Evolutionary conservation across 1,140 invertebrate species (phyloP).

Genomic region (Caenorhabditis brenneri): DNA sequence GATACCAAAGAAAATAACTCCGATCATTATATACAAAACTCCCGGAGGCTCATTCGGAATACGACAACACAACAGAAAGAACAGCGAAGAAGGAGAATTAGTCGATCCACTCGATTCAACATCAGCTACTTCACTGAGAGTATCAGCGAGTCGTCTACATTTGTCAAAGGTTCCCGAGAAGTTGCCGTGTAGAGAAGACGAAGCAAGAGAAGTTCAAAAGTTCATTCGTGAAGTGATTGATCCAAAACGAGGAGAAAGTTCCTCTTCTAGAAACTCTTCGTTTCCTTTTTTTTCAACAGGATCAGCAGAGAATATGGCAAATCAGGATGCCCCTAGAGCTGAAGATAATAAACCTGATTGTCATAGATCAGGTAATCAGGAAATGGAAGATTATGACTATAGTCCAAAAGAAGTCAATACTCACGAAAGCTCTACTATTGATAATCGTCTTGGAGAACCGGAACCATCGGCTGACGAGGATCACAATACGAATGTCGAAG

Average conservation of each 20-base stretch:
- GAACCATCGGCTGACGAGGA: too few relatives aligned
- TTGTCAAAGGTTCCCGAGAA: constrained; percentile 45
- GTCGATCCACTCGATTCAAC: constrained; percentile 2
- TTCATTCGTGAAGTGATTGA: constrained; percentile 35
- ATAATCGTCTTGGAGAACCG: too few relatives aligned
- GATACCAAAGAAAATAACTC: background rate
- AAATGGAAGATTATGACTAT: too few relatives aligned
- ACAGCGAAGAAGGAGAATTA: background rate
- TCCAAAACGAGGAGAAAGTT: constrained; percentile 14
- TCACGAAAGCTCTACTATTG: too few relatives aligned
- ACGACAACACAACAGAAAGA: background rate
- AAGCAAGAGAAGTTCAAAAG: background rate
- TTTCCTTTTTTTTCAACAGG: too few relatives aligned
- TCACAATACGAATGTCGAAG: too few relatives aligned
- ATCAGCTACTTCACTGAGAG: background rate
- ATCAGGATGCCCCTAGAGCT: too few relatives aligned
- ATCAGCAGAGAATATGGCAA: too few relatives aligned
- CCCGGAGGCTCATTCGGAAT: background rate
- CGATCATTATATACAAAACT: background rate
- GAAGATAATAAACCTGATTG: too few relatives aligned
- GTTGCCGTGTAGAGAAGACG: constrained; percentile 46
- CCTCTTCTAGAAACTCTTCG: too few relatives aligned
- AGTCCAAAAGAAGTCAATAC: too few relatives aligned
- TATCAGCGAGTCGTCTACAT: constrained; percentile 4
- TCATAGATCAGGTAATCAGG: too few relatives aligned